Evolutionary conservation across 2,113 vertebrate genomes (phyloP), one percentile per base, ranked within the genome.

Genomic region (Brienomyrus longianalis): DNA sequence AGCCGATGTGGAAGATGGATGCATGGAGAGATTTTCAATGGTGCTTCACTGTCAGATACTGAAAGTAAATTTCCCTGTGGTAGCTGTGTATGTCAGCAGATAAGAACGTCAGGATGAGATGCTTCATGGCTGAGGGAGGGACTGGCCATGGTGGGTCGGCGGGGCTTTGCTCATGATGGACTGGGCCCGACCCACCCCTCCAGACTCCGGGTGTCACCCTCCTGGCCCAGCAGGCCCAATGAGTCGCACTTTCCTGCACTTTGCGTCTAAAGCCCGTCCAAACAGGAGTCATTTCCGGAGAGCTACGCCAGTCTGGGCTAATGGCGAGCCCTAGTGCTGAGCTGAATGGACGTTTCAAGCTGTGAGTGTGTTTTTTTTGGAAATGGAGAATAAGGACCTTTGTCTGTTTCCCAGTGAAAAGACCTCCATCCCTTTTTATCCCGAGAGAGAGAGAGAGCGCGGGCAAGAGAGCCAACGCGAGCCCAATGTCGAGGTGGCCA

Each of bases 401-500:
- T 35, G 15, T 45, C 48, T 83, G 50, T n/a, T 39, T 43, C 3
- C 77, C 47, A 83, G 21, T 84, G 90, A 21, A 84, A 74, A 89
- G 91, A 5, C 35, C 59, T 70, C 56, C 5, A 86, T 62, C 88
- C 91, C 59, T 43, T 88, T 88, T 54, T 70, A 48, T 48, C 56
- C 59, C 8, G 23, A 47, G 45, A 88, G 48, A 45, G 39, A 48
- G 59, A 88, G 45, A 74, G 62, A 74, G 45, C 13, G 52, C 2
- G 48, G 11, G 47, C 5, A 11, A 74, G 62, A 74, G 54, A 77
- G 35, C 39, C 48, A 52, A 45, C 77, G 87, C 90, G 88, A 91
- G 92, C 91, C 92, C 93, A 95, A 93, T 93, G 94, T 95, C 94
- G 95, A 95, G 91, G 91, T 50, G 92, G 92, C 90, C 91, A 90